Conservation (phyloP, 2,888 invertebrate genomes). For the Allophyes oxyacanthae region DNA sequence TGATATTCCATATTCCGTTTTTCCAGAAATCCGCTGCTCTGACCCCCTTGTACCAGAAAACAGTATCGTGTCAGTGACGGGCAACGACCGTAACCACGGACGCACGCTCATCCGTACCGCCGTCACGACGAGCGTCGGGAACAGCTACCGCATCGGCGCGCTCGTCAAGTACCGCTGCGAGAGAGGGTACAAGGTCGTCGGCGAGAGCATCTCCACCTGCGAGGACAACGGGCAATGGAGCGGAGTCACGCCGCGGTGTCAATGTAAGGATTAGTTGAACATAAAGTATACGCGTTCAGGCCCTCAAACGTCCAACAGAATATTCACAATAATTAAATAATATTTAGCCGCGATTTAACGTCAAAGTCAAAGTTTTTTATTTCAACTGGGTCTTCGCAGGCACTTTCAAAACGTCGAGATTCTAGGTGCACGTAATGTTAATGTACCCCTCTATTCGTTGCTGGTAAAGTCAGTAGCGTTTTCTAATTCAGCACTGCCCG, state of each 20-base stretch:
- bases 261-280: conserved; percentile 89
- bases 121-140: conserved; percentile 91
- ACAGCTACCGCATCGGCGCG: conserved; percentile 95
- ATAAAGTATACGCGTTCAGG: too few species aligned
- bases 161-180: conserved; percentile 97
- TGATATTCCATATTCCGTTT: too few species aligned
- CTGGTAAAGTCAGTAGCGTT: too few species aligned
- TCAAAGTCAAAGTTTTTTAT: too few species aligned
- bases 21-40: conserved; percentile 95
- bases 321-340: too few species aligned
- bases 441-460: too few species aligned
- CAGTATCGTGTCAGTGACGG: conserved; percentile 96
- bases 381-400: too few species aligned
- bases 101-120: conserved; percentile 94
- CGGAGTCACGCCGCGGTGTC: conserved; percentile 94
- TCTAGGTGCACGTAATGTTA: too few species aligned
- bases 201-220: conserved; percentile 95
- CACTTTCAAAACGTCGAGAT: too few species aligned
- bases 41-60: conserved; percentile 95
- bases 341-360: too few species aligned
- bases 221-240: conserved; percentile 96
- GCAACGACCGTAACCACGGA: conserved; percentile 97
- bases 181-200: conserved; percentile 95
- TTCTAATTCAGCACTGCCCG: too few species aligned
- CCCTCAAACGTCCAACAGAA: too few species aligned